These are phyloP conservation scores for Heliconius cydno DNA, from an alignment of 2,888 invertebrate species.

Conservation along the genomic window DNA sequence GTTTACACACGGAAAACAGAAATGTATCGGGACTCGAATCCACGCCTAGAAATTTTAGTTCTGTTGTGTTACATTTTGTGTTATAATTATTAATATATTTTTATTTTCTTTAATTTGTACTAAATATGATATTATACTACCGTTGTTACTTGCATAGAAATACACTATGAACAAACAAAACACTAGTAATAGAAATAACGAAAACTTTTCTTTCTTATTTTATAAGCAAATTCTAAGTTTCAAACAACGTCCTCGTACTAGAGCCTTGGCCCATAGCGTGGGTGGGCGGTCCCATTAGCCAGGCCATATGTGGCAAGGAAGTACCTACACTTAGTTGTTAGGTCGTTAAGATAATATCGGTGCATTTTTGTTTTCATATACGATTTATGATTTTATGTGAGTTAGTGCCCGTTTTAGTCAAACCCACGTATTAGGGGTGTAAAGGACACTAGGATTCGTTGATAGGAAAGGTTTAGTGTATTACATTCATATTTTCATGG, in stretches of 20 bases:
- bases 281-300: constrained; percentile 46
- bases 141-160: neutral
- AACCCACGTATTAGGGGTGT: neutral
- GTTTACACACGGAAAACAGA: too few species aligned
- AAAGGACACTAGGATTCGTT: neutral
- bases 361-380: constrained; percentile 43
- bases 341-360: constrained; percentile 46
- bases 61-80: too few species aligned
- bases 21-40: too few species aligned
- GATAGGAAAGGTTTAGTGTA: neutral
- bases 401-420: constrained; percentile 8
- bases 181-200: neutral
- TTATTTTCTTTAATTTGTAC: neutral
- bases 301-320: constrained; percentile 45
- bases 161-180: neutral
- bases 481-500: neutral
- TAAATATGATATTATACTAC: neutral
- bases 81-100: too few species aligned
- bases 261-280: constrained; percentile 47
- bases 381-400: constrained; percentile 34
- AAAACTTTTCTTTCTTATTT: neutral
- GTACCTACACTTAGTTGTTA: constrained; percentile 29
- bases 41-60: too few species aligned
- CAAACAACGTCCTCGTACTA: constrained; percentile 16
- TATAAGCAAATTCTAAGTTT: constrained; percentile 1